These are phyloP conservation scores for Tenrec ecaudatus DNA, from an alignment of 2,113 vertebrate species.

Conservation along the genomic window DNA sequence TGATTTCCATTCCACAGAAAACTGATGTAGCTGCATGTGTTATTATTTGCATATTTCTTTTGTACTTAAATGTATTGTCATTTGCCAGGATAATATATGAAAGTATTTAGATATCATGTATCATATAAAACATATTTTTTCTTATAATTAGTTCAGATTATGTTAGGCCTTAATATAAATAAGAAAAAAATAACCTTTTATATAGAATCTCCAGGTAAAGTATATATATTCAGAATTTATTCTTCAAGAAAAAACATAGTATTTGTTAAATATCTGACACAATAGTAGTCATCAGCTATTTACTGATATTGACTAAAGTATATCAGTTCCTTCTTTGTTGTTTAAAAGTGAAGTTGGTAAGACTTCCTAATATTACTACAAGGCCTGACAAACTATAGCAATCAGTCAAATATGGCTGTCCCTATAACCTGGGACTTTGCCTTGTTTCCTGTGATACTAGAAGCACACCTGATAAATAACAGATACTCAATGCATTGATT, in stretches of 20 bases:
- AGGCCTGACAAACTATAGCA: neutral
- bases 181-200: conserved; percentile 7
- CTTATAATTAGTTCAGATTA: conserved; percentile 32
- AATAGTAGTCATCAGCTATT: neutral
- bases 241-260: conserved; percentile 20
- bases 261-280: neutral
- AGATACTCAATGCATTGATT: neutral
- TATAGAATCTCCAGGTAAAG: conserved; percentile 30
- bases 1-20: conserved; percentile 54
- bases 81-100: conserved; percentile 20
- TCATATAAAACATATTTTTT: conserved; percentile 4
- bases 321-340: neutral
- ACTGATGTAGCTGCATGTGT: neutral
- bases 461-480: neutral
- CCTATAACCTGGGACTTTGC: neutral
- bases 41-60: conserved; percentile 39
- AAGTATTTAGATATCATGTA: neutral
- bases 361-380: conserved; percentile 25
- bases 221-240: conserved; percentile 20
- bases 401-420: neutral
- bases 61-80: neutral
- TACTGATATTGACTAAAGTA: neutral
- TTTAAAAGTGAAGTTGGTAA: conserved; percentile 52
- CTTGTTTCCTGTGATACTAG: neutral
- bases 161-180: neutral